Percentiles rank a stretch among this genome's conserved stretches.
Evolutionary conservation across 2,888 invertebrate genomes (phyloP).

Genomic region (Onthophagus sagittarius): DNA sequence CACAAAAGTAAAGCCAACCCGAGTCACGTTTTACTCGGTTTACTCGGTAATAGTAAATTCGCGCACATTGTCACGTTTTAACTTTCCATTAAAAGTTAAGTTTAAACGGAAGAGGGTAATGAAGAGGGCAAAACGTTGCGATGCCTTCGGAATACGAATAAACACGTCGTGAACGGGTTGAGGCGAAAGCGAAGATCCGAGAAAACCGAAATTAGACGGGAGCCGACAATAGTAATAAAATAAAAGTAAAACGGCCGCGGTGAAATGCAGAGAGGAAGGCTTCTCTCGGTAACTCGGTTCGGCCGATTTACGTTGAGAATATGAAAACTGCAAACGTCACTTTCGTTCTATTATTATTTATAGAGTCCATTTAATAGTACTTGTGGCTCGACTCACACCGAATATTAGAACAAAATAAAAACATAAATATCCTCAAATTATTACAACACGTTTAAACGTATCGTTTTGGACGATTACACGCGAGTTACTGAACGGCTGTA

Average conservation of each 20-base stretch:
- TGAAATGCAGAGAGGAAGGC: neutral
- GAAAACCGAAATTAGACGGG: slow-evolving; percentile 23
- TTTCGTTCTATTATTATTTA: neutral
- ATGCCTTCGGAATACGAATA: slow-evolving; percentile 6
- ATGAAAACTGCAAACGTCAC: neutral
- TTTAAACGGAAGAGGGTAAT: neutral
- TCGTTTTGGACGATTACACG: slow-evolving; percentile 6
- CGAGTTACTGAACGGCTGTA: neutral
- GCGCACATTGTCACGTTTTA: slow-evolving; percentile 10
- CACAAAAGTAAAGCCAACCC: neutral
- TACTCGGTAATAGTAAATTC: neutral
- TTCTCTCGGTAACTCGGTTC: neutral
- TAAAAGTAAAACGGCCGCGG: slow-evolving; percentile 13
- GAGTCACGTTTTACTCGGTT: neutral
- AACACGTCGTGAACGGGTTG: slow-evolving; percentile 21
- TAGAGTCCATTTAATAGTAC: neutral
- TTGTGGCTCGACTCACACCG: neutral
- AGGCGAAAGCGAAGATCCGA: neutral
- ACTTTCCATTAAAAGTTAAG: no score
- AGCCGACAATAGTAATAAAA: slow-evolving; percentile 21
- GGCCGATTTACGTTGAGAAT: neutral
- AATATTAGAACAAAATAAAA: no score
- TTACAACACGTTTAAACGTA: slow-evolving; percentile 11
- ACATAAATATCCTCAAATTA: slow-evolving; percentile 15
- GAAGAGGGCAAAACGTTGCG: slow-evolving; percentile 1